These are phyloP conservation scores for Drosophila nigromelanica DNA, from an alignment of 1,140 invertebrate species.

Conservation along the genomic window DNA sequence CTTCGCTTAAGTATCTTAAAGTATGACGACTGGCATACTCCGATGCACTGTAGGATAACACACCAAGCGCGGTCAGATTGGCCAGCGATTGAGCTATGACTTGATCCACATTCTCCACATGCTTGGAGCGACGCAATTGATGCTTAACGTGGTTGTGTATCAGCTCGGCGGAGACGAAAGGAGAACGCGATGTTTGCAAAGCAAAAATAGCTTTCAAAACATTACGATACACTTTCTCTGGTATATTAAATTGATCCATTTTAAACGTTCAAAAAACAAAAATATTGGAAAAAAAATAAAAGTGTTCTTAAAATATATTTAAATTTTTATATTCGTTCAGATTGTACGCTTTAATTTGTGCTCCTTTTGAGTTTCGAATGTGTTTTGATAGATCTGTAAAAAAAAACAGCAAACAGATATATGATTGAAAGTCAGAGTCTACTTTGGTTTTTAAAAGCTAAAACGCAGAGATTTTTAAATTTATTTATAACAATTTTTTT, in stretches of 20 bases:
- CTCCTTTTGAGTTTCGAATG: background rate
- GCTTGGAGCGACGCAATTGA: conserved; percentile 17
- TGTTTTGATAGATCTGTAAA: background rate
- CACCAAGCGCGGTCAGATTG: conserved; percentile 30
- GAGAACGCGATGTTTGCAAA: background rate
- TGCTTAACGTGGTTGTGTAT: conserved; percentile 20
- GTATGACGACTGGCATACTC: conserved; percentile 10
- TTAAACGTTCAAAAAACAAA: background rate
- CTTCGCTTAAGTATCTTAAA: background rate
- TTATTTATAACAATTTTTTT: conserved; percentile 48
- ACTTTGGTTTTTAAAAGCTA: conserved; percentile 38
- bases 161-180: background rate
- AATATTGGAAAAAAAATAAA: conserved; percentile 4
- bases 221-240: conserved; percentile 40
- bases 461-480: conserved; percentile 42
- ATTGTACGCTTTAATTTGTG: background rate
- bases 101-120: conserved; percentile 1
- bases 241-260: conserved; percentile 41
- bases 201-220: conserved; percentile 41
- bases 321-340: background rate
- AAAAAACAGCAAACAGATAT: background rate
- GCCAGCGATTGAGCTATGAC: conserved; percentile 39
- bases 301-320: background rate
- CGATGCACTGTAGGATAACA: conserved; percentile 8
- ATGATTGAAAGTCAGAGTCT: conserved; percentile 11